Percentiles rank a stretch among this genome's conserved stretches.
Evolutionary conservation across 2,113 vertebrate genomes (phyloP).

Genomic region (Chaetops frenatus): DNA sequence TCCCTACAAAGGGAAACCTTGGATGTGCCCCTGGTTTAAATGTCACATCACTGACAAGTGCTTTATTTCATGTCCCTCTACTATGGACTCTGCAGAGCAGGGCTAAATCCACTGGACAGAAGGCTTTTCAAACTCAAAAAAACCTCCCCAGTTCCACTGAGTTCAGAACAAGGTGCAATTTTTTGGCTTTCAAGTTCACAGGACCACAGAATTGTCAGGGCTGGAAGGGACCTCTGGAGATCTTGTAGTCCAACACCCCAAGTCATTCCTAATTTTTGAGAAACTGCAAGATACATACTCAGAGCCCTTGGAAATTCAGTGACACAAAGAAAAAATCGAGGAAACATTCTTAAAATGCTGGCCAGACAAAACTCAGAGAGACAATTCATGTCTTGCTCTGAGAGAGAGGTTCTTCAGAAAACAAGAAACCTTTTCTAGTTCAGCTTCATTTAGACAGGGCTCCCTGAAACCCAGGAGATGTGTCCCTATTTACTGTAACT

Average conservation of each 20-base stretch:
- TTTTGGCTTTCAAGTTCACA: neutral
- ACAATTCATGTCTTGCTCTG: neutral
- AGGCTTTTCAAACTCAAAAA: neutral
- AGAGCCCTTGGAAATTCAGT: neutral
- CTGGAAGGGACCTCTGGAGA: neutral
- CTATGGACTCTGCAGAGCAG: neutral
- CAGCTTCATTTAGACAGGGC: neutral
- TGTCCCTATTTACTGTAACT: neutral
- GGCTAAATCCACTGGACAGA: neutral
- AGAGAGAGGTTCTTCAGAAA: neutral
- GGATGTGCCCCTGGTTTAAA: fast-evolving
- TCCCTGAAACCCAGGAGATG: neutral
- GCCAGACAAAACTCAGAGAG: neutral
- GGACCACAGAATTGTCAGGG: neutral
- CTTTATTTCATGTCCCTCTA: neutral
- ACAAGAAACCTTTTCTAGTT: neutral
- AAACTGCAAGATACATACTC: neutral
- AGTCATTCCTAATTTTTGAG: neutral
- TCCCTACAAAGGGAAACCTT: neutral
- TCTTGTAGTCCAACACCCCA: too few relatives aligned
- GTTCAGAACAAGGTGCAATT: neutral
- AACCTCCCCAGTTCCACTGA: neutral
- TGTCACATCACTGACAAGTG: neutral
- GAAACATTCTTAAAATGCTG: neutral
- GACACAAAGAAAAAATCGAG: neutral